Base-by-base conservation (phyloP, 53 echinoderm and acorn worm genomes). In the Luidia sarsii region DNA sequence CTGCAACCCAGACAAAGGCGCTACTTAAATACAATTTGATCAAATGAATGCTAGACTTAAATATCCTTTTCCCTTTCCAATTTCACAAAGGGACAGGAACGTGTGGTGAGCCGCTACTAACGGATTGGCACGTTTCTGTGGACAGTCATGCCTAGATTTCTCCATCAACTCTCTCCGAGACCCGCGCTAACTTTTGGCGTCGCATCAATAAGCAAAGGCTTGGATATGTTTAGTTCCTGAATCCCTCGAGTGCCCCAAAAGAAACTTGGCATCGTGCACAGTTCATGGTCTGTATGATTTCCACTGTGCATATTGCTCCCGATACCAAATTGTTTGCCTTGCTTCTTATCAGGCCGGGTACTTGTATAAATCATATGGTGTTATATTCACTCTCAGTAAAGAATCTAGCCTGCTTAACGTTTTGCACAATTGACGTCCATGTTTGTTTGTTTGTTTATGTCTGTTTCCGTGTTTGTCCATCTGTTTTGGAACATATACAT, bases 81-180 rank as follows among this genome's bases (percentile, higher is more conserved):
- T n/a, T 31, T 7, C 36, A 72, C 72, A 72, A 72, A 72, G 36
- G 71, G 71, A 33, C 33, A 2, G 57, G 55, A 72, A 72, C 72
- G 72, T 72, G 72, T 18, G 14, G 24, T 2, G 22, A 2, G 72
- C 16, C 13, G 24, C 22, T 19, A 11, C 14, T 9, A 6, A 25
- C 34, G 72, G 72, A 55, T 72, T 72, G 72, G 39, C 29, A 23
- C 21, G 33, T 53, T 52, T 36, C 48, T 21, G 54, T 71, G 53
- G 71, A 34, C 23, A 38, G 56, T 22, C 72, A 54, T 36, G 33
- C n/a, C 37, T 30, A 13, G 24, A 52, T 56, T 29, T 25, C 39
- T 72, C 33, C 36, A 72, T 72, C 72, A 72, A 72, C 23, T 37
- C 34, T 11, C 51, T 49, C 23, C 37, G n/a, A 35, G 25, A 38